Evolutionary conservation across 2,113 vertebrate genomes (phyloP), one percentile per base, ranked within the genome.

Genomic region (Sminthopsis crassicaudata): DNA sequence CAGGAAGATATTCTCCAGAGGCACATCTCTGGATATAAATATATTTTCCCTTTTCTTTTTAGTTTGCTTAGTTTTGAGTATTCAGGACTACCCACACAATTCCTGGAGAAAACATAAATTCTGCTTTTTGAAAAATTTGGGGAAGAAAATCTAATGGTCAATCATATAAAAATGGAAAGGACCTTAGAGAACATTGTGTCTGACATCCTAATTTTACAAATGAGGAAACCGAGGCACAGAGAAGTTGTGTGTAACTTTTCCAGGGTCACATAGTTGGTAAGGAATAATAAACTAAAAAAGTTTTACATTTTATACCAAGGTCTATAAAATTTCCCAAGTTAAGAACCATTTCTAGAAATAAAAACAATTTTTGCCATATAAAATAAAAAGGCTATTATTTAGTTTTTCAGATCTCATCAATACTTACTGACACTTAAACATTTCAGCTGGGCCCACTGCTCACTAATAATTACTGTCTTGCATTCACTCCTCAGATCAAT

Each of bases 41-140:
- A 30, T 93, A 91, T 96, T 95, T 57, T 48, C 60, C 90, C 2
- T 54, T 23, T 53, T 92, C 25, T 90, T 50, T n/a, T 95, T 92
- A 91, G 24, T 84, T 94, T 89, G 90, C 10, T 97, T 51, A 91
- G 67, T 84, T 97, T 91, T 55, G 19, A 89, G 36, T 60, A 92
- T 92, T 25, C 94, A 96, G 91, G 90, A 90, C 90, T 90, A 91
- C 90, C 91, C 92, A 22, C 92, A 57, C 96, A 95, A 97, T 95
- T 27, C 0, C 0, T 46, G 30, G 52, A 8, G 30, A 92, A 92
- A 93, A 96, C 95, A 90, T 36, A 24, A 90, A 67, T 90, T 54
- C 92, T 67, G 67, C 93, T 67, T 91, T 46, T n/a, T 53, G 42
- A 89, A 93, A 93, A 96, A 95, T 67, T 89, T n/a, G 89, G 89